Conservation (phyloP, 1,140 invertebrate species). For the Pachypeltis micranthus region DNA sequence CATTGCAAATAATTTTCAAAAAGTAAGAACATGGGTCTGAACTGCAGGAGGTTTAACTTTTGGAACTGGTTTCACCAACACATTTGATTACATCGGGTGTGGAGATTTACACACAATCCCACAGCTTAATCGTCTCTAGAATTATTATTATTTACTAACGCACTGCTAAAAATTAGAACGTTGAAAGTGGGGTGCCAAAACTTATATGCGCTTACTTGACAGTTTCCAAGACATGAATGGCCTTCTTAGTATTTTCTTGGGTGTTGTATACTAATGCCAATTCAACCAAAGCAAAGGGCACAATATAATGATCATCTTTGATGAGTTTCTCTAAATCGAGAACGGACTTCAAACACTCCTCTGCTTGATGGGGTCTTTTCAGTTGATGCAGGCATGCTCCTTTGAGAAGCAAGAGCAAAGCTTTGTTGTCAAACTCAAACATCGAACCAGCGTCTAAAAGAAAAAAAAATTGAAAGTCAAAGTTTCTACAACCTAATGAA, state of each 20-base stretch:
- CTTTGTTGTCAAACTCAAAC: constrained; percentile 55
- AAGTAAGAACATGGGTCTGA: too few species aligned
- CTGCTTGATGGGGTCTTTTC: constrained; percentile 54
- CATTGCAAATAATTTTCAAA: too few species aligned
- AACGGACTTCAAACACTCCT: constrained; percentile 60
- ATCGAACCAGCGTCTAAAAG: constrained; percentile 7
- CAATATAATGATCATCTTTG: constrained; percentile 69
- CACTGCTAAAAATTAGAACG: constrained; percentile 6
- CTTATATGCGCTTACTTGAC: constrained; percentile 54
- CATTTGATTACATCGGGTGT: too few species aligned
- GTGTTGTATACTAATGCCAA: constrained; percentile 63
- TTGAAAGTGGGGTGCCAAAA: too few species aligned
- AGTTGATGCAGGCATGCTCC: constrained; percentile 71
- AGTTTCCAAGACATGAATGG: constrained; percentile 62
- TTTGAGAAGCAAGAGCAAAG: constrained; percentile 62
- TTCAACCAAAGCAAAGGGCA: constrained; percentile 80
- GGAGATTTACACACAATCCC: neutral
- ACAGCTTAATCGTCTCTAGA: neutral
- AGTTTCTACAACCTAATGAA: too few species aligned
- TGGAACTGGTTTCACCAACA: too few species aligned
- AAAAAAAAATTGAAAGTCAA: too few species aligned
- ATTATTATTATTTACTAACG: constrained; percentile 2
- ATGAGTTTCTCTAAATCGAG: constrained; percentile 60
- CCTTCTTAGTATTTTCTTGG: constrained; percentile 51
- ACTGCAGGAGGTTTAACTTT: too few species aligned